Percentiles rank a stretch among this genome's conserved stretches.
Evolutionary conservation across 2,888 invertebrate genomes (phyloP).

Genomic region (Athripsodes cinereus): DNA sequence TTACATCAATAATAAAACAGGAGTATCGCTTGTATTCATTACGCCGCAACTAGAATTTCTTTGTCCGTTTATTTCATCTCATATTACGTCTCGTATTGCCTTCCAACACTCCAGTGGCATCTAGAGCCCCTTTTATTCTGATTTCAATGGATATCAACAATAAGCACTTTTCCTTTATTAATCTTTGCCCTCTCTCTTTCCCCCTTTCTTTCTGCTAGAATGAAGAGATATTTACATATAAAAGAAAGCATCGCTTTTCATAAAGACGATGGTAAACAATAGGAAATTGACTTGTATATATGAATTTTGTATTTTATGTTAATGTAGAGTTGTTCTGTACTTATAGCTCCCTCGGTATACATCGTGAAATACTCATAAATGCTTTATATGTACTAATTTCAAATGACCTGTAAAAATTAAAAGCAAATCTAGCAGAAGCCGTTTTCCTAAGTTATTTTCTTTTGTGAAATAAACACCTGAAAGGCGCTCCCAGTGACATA

Average conservation of each 20-base stretch:
- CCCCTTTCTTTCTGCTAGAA: background rate
- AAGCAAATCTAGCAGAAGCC: too few relatives aligned
- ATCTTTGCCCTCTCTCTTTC: slow-evolving; percentile 22
- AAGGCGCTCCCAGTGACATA: too few relatives aligned
- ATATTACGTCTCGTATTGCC: background rate
- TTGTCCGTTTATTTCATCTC: background rate
- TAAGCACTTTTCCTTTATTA: slow-evolving; percentile 26
- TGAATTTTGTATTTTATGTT: background rate
- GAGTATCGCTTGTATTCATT: background rate
- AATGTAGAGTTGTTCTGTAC: too few relatives aligned
- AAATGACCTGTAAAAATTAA: too few relatives aligned
- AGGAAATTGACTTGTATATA: slow-evolving; percentile 12
- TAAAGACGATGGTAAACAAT: slow-evolving; percentile 16
- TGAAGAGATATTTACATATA: slow-evolving; percentile 21
- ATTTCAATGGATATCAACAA: slow-evolving; percentile 25
- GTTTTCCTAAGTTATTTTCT: too few relatives aligned
- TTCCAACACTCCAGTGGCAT: background rate
- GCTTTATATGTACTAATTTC: too few relatives aligned
- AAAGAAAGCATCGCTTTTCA: slow-evolving; percentile 19
- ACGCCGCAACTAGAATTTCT: background rate
- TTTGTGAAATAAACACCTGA: too few relatives aligned
- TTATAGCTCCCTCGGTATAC: too few relatives aligned
- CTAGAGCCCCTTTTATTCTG: slow-evolving; percentile 15
- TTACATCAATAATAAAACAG: background rate
- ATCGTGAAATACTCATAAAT: too few relatives aligned